Conservation (phyloP, 2,888 invertebrate species). For the Tinea semifulvella region DNA sequence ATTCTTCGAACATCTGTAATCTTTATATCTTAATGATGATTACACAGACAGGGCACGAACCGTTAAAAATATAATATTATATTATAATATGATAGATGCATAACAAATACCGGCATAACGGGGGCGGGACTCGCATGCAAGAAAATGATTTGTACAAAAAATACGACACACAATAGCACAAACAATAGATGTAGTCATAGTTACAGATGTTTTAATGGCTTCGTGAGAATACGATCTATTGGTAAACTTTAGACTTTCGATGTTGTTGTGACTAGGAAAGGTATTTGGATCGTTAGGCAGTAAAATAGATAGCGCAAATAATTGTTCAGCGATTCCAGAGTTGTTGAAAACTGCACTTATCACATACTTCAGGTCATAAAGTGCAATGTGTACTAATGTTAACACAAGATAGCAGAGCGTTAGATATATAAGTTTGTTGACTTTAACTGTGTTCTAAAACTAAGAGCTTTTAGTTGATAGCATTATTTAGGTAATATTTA, state of each 20-base stretch:
- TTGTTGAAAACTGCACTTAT: constrained; percentile 12
- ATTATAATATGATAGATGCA: not conserved
- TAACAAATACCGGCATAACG: not conserved
- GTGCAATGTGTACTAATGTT: constrained; percentile 2
- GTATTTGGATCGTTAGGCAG: constrained; percentile 12
- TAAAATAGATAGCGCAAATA: constrained; percentile 19
- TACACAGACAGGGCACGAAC: not conserved
- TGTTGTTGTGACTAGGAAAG: not conserved
- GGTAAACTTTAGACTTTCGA: constrained; percentile 2
- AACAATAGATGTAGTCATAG: constrained; percentile 6
- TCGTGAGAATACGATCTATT: constrained; percentile 7
- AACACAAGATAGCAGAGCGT: not conserved
- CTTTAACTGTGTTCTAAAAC: too few relatives aligned
- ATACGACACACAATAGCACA: not conserved
- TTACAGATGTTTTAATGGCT: constrained; percentile 8
- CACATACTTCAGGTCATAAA: constrained; percentile 9
- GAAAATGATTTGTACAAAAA: not conserved
- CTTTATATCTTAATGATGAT: constrained; percentile 1
- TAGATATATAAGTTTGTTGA: not conserved
- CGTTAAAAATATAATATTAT: not conserved
- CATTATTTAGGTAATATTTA: too few relatives aligned
- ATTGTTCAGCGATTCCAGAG: constrained; percentile 16
- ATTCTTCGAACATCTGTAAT: constrained; percentile 22
- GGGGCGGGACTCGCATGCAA: not conserved
- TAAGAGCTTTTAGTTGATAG: too few relatives aligned